phyloP scores from a whole-genome alignment of 1,140 invertebrate genomes.

The Cydia amplana region DNA sequence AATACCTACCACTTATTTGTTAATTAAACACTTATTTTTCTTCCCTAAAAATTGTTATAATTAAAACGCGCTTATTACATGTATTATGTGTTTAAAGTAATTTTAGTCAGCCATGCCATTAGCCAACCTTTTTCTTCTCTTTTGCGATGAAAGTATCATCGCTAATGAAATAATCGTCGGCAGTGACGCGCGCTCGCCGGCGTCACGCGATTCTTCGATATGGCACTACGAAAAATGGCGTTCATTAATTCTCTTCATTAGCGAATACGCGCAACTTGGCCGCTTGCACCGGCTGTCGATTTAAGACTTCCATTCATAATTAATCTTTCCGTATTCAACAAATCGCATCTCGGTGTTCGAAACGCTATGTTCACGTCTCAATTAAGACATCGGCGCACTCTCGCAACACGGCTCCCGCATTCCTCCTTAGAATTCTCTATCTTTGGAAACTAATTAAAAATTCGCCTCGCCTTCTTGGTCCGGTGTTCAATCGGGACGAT shows the following conservation, averaged over 20 bases:
- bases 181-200: conserved; percentile 33
- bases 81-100: conserved; percentile 24
- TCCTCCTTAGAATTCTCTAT: conserved; percentile 75
- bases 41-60: conserved; percentile 10
- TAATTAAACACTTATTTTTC: neutral
- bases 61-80: conserved; percentile 21
- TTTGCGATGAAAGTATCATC: conserved; percentile 32
- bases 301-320: conserved; percentile 61
- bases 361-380: conserved; percentile 61
- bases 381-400: conserved; percentile 71
- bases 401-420: conserved; percentile 66
- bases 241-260: conserved; percentile 59
- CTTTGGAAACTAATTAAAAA: conserved; percentile 80
- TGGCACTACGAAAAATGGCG: conserved; percentile 48
- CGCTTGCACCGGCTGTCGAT: conserved; percentile 44
- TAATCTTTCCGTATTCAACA: conserved; percentile 60
- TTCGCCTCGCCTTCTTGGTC: conserved; percentile 72
- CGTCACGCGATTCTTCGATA: conserved; percentile 52
- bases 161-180: conserved; percentile 34
- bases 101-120: conserved; percentile 14
- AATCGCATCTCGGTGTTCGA: conserved; percentile 52
- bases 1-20: neutral
- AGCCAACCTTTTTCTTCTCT: neutral
- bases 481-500: conserved; percentile 75
- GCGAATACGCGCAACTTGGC: conserved; percentile 44